Evolutionary conservation across 2,797 vertebrate genomes (phyloP), one percentile per base, ranked within the genome.

Genomic region (Buceros bicornis): DNA sequence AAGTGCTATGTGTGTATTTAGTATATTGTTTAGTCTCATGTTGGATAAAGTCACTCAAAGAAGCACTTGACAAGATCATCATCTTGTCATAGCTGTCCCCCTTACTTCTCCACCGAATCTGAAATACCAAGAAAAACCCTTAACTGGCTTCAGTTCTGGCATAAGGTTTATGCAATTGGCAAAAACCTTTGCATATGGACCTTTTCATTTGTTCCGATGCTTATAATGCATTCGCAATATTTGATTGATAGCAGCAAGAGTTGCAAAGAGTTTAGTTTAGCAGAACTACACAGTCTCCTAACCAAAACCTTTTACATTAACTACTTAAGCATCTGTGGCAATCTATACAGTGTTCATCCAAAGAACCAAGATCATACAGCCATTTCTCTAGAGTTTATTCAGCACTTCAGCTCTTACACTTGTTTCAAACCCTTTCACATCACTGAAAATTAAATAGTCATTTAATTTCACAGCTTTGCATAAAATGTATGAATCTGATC

Each of bases 21-120:
- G 97, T 97, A 96, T 92, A 93, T 96, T 98, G 97, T 98, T 98
- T 98, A 98, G 97, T 98, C 97, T 98, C 95, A 96, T 95, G 86
- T 95, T 98, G 98, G 97, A 97, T 97, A 98, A 96, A 97, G 92
- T 84, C 95, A 96, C 95, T 97, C 96, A 96, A 97, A 97, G 97
- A 97, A 98, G 97, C 90, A 60, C 87, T 98, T 98, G 97, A 98
- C 97, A 97, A 98, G 87, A 95, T 94, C 82, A 93, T 42, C 86
- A 71, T 95, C 97, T 98, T 98, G 98, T 97, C 98, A 94, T 97
- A 70, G 76, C 71, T 97, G 82, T 54, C 92, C 87, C 81, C 95
- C 91, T 97, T 92, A 94, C 92, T 98, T 98, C 97, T 98, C 97
- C 97, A 97, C 89, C 97, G 96, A 98, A 98, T 97, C 91, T 97